phyloP scores from a whole-genome alignment of 2,888 invertebrate species.

The Diadromus collaris region DNA sequence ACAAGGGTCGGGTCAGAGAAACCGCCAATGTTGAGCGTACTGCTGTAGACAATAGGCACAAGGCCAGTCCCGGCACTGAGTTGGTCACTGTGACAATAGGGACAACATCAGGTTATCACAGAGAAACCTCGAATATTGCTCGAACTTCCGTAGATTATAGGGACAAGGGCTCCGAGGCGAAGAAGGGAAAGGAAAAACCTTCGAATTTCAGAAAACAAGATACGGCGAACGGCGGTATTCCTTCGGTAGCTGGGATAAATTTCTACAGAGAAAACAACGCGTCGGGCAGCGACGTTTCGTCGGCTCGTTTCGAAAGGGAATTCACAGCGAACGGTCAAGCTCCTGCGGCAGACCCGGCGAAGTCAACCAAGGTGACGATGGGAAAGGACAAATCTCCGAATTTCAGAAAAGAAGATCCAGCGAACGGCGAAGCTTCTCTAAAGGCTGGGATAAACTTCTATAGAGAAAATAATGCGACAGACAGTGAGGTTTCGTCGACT shows the following conservation, averaged over 20 bases:
- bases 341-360: too few species aligned
- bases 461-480: background rate
- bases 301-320: constrained; percentile 28
- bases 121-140: background rate
- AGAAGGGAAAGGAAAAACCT: background rate
- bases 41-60: background rate
- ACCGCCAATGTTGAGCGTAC: constrained; percentile 4
- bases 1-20: background rate
- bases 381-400: background rate
- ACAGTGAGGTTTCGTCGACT: constrained; percentile 5
- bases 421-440: background rate
- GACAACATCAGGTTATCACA: too few species aligned
- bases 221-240: background rate
- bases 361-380: background rate
- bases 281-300: background rate
- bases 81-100: background rate
- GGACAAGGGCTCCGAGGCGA: background rate
- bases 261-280: background rate
- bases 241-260: background rate
- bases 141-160: background rate
- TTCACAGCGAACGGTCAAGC: background rate
- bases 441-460: background rate
- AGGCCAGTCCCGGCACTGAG: too few species aligned
- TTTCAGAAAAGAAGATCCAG: background rate
- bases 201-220: background rate